Evolutionary conservation across 2,113 vertebrate genomes (phyloP).

Genomic region (Microcebus griseorufus): DNA sequence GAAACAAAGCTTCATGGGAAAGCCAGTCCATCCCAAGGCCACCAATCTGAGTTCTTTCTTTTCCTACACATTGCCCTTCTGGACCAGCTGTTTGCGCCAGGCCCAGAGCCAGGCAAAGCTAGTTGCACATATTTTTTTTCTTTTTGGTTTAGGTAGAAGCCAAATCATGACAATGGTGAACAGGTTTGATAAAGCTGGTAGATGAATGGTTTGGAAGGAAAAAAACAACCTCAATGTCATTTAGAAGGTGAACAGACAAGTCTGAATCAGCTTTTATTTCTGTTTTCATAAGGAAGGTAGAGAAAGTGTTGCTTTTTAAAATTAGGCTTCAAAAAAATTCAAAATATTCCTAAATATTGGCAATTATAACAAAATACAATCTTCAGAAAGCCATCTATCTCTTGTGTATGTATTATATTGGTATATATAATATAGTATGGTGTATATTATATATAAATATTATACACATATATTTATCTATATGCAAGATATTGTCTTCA

Average conservation of each 20-base stretch:
- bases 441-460: not conserved
- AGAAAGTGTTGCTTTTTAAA: not conserved
- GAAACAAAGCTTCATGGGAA: not conserved
- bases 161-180: not conserved
- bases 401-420: not conserved
- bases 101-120: not conserved
- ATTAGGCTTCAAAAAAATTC: not conserved
- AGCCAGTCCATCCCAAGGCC: not conserved
- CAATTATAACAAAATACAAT: not conserved
- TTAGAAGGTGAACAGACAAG: not conserved
- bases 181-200: not conserved
- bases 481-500: not conserved
- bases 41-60: not conserved
- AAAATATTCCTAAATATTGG: not conserved
- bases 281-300: not conserved
- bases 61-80: not conserved
- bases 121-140: rapidly evolving
- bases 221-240: not conserved
- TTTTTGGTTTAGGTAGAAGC: not conserved
- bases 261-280: not conserved
- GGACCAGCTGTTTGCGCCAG: not conserved
- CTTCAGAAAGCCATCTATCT: not conserved
- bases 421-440: not conserved
- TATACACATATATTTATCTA: not conserved
- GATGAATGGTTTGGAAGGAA: not conserved